Evolutionary conservation across 2,888 invertebrate genomes (phyloP).

Genomic region (Chrysodeixis includens): DNA sequence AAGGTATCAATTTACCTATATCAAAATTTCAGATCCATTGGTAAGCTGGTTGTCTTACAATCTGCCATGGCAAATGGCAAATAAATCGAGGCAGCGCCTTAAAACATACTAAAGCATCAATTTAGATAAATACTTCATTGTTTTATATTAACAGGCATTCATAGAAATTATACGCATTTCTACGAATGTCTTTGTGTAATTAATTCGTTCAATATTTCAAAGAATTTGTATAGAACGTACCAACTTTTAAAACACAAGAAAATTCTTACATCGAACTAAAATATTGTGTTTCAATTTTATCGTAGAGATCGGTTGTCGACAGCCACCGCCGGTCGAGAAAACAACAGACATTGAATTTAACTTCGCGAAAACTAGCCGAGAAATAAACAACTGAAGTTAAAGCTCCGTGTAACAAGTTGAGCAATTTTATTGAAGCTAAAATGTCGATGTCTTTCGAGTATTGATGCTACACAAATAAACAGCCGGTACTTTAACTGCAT

Average conservation of each 20-base stretch:
- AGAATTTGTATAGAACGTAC: not conserved
- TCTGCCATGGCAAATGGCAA: too few relatives aligned
- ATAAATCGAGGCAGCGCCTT: too few relatives aligned
- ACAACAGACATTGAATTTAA: constrained; percentile 35
- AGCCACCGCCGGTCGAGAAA: constrained; percentile 11
- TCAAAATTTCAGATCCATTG: too few relatives aligned
- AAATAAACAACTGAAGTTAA: constrained; percentile 33
- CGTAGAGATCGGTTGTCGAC: constrained; percentile 11
- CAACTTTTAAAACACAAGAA: not conserved
- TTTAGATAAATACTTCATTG: not conserved
- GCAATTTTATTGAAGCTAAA: constrained; percentile 29
- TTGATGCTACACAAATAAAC: not conserved
- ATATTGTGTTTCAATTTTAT: constrained; percentile 21
- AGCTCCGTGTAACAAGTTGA: constrained; percentile 12
- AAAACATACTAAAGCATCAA: too few relatives aligned
- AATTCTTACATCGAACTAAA: not conserved
- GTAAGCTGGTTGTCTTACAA: too few relatives aligned
- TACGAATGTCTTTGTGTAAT: not conserved
- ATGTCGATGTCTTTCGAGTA: constrained; percentile 28
- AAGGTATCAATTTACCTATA: too few relatives aligned
- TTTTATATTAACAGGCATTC: not conserved
- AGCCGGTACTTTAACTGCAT: not conserved
- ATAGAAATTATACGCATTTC: not conserved
- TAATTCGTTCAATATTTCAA: not conserved
- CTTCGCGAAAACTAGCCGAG: constrained; percentile 3